phyloP scores from a whole-genome alignment of 2,888 invertebrate genomes.

The Drosophila affinis region DNA sequence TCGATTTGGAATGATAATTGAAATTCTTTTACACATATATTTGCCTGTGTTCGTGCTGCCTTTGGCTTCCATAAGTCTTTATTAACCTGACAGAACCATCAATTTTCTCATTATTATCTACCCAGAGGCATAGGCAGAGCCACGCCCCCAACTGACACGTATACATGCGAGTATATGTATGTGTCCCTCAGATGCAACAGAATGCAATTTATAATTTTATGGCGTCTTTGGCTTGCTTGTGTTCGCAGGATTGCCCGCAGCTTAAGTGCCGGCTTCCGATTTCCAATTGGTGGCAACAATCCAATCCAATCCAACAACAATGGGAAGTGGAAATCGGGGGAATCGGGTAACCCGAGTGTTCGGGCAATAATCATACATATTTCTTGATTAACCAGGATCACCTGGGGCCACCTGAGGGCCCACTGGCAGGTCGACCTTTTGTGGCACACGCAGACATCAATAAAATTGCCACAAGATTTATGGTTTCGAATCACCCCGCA shows the following conservation, averaged over 20 bases:
- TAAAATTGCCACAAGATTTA: constrained; percentile 69
- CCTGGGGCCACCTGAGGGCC: no score
- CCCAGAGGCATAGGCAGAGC: background rate
- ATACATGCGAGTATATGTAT: background rate
- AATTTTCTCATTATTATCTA: constrained; percentile 21
- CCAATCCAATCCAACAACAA: background rate
- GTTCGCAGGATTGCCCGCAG: no score
- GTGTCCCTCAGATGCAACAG: background rate
- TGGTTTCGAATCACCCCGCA: constrained; percentile 52
- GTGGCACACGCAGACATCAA: constrained; percentile 50
- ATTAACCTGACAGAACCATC: constrained; percentile 24
- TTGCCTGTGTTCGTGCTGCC: constrained; percentile 39
- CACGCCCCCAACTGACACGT: constrained; percentile 5
- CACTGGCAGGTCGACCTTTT: constrained; percentile 23
- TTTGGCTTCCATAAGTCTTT: constrained; percentile 21
- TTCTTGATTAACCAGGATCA: constrained; percentile 33
- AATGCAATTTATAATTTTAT: constrained; percentile 20
- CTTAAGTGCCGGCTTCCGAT: constrained; percentile 27
- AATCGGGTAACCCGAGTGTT: constrained; percentile 7
- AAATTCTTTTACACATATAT: constrained; percentile 9
- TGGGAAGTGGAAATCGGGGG: background rate
- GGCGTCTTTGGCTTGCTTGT: background rate
- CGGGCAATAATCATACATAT: constrained; percentile 37
- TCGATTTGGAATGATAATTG: constrained; percentile 9
- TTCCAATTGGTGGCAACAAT: background rate